Conservation (phyloP, 2,113 vertebrate species). For the Lepisosteus oculatus region DNA sequence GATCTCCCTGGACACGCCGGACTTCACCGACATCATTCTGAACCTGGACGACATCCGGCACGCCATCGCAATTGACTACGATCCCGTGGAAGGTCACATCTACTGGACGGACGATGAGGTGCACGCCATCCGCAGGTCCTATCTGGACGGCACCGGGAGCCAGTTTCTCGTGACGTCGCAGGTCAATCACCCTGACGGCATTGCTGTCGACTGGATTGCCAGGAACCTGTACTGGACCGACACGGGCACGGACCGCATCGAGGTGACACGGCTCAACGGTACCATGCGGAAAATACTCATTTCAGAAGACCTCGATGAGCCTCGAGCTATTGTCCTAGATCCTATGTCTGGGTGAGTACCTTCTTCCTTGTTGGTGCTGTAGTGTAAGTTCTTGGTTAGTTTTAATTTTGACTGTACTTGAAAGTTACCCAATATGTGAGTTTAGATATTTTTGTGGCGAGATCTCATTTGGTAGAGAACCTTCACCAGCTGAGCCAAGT, state of each 20-base stretch:
- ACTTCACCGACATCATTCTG: conserved; percentile 90
- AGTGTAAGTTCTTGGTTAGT: neutral
- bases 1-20: conserved; percentile 91
- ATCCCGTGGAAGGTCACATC: conserved; percentile 86
- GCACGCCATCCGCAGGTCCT: conserved; percentile 82
- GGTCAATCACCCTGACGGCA: conserved; percentile 90
- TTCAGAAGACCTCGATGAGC: conserved; percentile 92
- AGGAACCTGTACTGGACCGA: conserved; percentile 97
- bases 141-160: conserved; percentile 79
- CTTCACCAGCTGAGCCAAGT: too few relatives aligned
- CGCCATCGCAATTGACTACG: conserved; percentile 95
- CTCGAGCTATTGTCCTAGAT: conserved; percentile 91
- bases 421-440: too few relatives aligned
- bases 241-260: conserved; percentile 93
- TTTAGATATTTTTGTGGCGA: too few relatives aligned
- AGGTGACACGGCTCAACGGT: conserved; percentile 91
- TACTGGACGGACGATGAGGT: conserved; percentile 98
- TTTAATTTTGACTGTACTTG: too few relatives aligned
- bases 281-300: conserved; percentile 96
- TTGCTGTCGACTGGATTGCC: conserved; percentile 94
- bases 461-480: too few relatives aligned
- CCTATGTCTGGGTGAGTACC: conserved; percentile 81
- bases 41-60: conserved; percentile 91
- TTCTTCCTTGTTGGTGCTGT: neutral
- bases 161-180: conserved; percentile 89